Evolutionary conservation across 2,888 invertebrate species (phyloP).

Genomic region (Phaedon cochleariae): DNA sequence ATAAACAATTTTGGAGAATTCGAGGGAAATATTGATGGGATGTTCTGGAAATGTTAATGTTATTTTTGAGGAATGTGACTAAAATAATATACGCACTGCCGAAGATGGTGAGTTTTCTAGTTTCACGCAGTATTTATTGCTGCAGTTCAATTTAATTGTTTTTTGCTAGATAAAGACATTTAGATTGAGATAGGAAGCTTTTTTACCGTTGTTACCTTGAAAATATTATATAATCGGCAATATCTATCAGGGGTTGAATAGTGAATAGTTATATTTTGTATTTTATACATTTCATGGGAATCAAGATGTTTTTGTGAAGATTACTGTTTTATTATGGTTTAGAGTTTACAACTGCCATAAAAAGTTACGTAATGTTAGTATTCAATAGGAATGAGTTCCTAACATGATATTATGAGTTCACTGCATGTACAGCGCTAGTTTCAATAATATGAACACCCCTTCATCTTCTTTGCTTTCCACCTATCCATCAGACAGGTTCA

Average conservation of each 20-base stretch:
- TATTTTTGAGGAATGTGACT: constrained; percentile 43
- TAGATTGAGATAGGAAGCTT: background rate
- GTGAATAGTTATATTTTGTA: too few relatives aligned
- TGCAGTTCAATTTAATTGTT: constrained; percentile 16
- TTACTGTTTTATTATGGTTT: too few relatives aligned
- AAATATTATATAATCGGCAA: background rate
- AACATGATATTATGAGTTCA: too few relatives aligned
- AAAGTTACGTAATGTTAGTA: too few relatives aligned
- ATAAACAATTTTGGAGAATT: constrained; percentile 43
- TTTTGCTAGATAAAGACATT: background rate
- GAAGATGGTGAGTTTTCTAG: constrained; percentile 28
- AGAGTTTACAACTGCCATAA: too few relatives aligned
- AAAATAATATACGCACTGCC: constrained; percentile 42
- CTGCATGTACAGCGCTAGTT: too few relatives aligned
- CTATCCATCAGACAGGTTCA: too few relatives aligned
- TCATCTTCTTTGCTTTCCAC: too few relatives aligned
- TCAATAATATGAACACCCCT: too few relatives aligned
- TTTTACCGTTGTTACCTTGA: background rate
- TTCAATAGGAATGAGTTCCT: too few relatives aligned
- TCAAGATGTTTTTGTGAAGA: too few relatives aligned
- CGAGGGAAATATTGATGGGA: constrained; percentile 47
- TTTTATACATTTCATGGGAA: too few relatives aligned
- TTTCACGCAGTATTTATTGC: constrained; percentile 38
- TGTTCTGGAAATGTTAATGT: constrained; percentile 39
- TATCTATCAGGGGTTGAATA: background rate